Evolutionary conservation across 2,797 vertebrate species (phyloP).

Genomic region (Melanotaenia nigrans): DNA sequence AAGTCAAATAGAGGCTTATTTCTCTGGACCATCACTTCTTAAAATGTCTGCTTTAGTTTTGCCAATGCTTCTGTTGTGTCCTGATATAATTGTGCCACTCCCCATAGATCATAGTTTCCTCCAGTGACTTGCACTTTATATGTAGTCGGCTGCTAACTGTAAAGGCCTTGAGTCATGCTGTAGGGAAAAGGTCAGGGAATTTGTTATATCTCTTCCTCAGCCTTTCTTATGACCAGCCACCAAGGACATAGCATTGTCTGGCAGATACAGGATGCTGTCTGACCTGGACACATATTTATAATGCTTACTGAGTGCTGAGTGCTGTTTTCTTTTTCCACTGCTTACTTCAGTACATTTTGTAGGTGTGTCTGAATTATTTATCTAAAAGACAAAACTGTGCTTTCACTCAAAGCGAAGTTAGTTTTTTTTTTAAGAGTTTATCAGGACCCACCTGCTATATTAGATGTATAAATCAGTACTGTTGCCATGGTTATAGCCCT

Average conservation of each 20-base stretch:
- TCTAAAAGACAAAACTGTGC: conserved; percentile 7
- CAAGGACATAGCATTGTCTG: conserved; percentile 19
- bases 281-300: conserved; percentile 5
- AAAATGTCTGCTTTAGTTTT: conserved; percentile 45
- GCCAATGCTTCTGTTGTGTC: conserved; percentile 15
- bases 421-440: conserved; percentile 22
- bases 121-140: conserved; percentile 26
- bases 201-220: conserved; percentile 31
- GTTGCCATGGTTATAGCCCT: conserved; percentile 49
- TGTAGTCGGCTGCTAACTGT: conserved; percentile 18
- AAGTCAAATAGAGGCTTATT: conserved; percentile 48
- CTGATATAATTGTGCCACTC: conserved; percentile 30
- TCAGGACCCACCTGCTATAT: conserved; percentile 55
- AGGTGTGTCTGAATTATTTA: conserved; percentile 21
- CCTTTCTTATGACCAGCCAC: conserved; percentile 21
- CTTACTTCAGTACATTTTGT: neutral
- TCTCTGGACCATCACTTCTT: conserved; percentile 42
- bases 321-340: conserved; percentile 4
- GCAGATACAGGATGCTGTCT: conserved; percentile 22
- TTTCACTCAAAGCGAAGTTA: conserved; percentile 14
- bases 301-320: conserved; percentile 1
- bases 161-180: conserved; percentile 53
- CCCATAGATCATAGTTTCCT: conserved; percentile 39
- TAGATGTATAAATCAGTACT: conserved; percentile 46
- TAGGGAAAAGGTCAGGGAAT: conserved; percentile 44